These are phyloP conservation scores for Drosophila gunungcola DNA, from an alignment of 1,140 invertebrate genomes.

Conservation along the genomic window DNA sequence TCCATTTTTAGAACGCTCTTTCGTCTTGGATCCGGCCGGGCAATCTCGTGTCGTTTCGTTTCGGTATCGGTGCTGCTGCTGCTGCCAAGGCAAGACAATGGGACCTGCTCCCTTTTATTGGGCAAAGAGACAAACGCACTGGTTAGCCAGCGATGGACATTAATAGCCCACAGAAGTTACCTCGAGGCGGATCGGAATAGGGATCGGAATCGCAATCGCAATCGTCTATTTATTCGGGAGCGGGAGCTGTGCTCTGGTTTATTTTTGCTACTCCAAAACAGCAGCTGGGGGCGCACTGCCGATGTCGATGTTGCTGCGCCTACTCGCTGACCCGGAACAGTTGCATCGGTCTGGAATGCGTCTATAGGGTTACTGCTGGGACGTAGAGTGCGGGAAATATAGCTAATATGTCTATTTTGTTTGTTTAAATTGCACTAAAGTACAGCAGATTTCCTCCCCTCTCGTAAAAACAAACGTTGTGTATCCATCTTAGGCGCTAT, in stretches of 20 bases:
- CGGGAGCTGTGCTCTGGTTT: conserved; percentile 28
- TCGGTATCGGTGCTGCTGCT: too few species aligned
- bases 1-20: conserved; percentile 75
- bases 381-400: not conserved
- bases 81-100: conserved; percentile 32
- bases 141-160: conserved; percentile 22
- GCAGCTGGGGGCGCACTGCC: conserved; percentile 17
- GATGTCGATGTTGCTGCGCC: not conserved
- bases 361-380: not conserved
- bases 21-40: conserved; percentile 39
- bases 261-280: conserved; percentile 54
- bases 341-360: not conserved
- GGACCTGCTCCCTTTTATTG: conserved; percentile 41
- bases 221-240: conserved; percentile 2
- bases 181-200: conserved; percentile 15
- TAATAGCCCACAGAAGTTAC: conserved; percentile 53
- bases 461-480: conserved; percentile 22
- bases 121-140: conserved; percentile 13
- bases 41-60: conserved; percentile 33
- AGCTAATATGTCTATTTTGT: not conserved
- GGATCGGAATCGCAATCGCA: conserved; percentile 3
- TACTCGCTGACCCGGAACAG: not conserved
- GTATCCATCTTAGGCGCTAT: conserved; percentile 13
- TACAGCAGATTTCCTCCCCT: conserved; percentile 21
- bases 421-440: conserved; percentile 24